Conservation (phyloP, 2,797 vertebrate genomes). For the Sardinella longiceps region DNA sequence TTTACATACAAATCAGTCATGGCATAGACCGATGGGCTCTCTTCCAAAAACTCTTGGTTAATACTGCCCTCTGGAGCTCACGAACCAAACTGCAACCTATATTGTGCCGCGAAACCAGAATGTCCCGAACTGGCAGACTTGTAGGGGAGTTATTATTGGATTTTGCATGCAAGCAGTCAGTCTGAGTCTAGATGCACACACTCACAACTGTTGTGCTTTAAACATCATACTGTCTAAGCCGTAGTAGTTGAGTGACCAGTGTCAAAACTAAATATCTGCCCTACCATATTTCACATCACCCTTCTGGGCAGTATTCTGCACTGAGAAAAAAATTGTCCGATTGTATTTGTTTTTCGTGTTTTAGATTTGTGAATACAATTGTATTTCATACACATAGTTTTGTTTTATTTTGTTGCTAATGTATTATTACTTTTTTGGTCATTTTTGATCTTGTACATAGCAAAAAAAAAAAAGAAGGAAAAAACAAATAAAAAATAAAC, state of each 20-base stretch:
- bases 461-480: conserved; percentile 53
- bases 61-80: conserved; percentile 54
- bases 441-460: conserved; percentile 65
- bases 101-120: not conserved
- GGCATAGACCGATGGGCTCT: not conserved
- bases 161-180: not conserved
- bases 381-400: conserved; percentile 37
- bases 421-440: conserved; percentile 65
- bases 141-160: not conserved
- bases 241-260: not conserved
- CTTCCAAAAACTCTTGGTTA: not conserved
- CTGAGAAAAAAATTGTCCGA: conserved; percentile 33
- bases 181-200: not conserved
- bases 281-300: not conserved
- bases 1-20: not conserved
- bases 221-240: not conserved
- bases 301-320: conserved; percentile 40
- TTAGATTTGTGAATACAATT: conserved; percentile 35
- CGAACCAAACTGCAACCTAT: not conserved
- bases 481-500: conserved; percentile 63
- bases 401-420: conserved; percentile 33
- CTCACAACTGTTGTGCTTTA: conserved; percentile 12
- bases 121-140: not conserved
- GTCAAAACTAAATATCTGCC: not conserved
- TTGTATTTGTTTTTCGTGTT: conserved; percentile 43